Evolutionary conservation across 2,797 vertebrate genomes (phyloP).

Genomic region (Morus bassanus): DNA sequence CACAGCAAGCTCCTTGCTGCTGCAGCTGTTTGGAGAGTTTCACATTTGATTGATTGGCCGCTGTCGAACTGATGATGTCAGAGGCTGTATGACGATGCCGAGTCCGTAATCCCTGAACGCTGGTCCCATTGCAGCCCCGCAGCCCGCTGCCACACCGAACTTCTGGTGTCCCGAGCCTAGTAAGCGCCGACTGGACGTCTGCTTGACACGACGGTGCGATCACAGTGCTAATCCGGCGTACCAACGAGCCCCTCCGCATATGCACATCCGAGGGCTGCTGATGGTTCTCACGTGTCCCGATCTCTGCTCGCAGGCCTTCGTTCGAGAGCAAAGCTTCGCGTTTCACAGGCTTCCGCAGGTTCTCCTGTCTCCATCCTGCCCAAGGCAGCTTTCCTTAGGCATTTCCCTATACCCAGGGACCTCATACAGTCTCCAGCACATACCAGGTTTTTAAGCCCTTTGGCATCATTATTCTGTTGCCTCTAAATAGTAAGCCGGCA

Average conservation of each 20-base stretch:
- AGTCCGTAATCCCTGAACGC: accelerated
- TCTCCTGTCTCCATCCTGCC: background rate
- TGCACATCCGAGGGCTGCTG: accelerated
- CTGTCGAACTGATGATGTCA: background rate
- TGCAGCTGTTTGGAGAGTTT: background rate
- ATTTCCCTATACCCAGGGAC: accelerated
- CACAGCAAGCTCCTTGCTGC: background rate
- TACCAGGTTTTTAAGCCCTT: background rate
- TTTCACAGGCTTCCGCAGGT: background rate
- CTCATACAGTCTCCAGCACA: accelerated
- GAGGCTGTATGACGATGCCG: background rate
- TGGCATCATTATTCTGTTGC: background rate
- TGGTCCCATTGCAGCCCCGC: accelerated
- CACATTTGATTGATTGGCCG: background rate
- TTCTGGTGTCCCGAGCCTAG: background rate
- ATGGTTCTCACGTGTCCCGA: accelerated
- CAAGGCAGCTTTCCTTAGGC: accelerated
- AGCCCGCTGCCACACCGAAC: accelerated
- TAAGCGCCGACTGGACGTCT: accelerated
- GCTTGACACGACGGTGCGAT: accelerated
- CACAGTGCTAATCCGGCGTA: accelerated
- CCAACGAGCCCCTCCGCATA: accelerated
- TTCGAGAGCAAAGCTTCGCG: background rate
- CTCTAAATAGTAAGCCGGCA: background rate
- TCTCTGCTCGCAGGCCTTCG: background rate